phyloP scores from a whole-genome alignment of 2,113 vertebrate species.

The Apteryx mantelli region DNA sequence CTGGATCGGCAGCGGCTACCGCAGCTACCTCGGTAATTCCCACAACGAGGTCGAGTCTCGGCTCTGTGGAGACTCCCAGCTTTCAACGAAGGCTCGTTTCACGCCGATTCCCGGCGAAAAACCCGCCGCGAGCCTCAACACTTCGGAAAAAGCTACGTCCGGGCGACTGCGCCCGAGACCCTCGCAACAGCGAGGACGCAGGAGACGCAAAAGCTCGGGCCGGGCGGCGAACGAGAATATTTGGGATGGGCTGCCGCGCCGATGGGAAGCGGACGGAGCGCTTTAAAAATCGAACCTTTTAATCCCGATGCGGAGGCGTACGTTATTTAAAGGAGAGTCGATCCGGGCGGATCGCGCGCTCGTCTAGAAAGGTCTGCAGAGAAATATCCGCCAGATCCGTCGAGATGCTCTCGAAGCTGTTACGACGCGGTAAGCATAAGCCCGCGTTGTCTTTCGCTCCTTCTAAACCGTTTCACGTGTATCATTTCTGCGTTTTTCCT shows the following conservation, averaged over 20 bases:
- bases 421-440: neutral
- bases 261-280: neutral
- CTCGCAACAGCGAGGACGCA: too few species aligned
- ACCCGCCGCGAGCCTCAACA: neutral
- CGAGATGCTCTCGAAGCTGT: neutral
- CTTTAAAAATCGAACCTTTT: neutral
- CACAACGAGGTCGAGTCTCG: neutral
- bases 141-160: neutral
- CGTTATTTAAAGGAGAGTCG: neutral
- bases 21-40: fast-evolving
- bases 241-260: neutral
- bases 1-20: neutral
- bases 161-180: fast-evolving
- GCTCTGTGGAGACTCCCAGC: neutral
- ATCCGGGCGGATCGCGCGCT: fast-evolving
- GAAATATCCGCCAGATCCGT: too few species aligned
- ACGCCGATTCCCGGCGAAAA: neutral
- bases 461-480: too few species aligned
- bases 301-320: fast-evolving
- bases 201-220: too few species aligned
- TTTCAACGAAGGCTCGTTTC: fast-evolving
- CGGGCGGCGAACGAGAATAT: too few species aligned
- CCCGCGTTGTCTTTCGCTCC: neutral
- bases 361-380: neutral
- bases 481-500: fast-evolving